Base-by-base conservation (phyloP, 1,140 invertebrate genomes). In the Thalassaphorura encarpata region DNA sequence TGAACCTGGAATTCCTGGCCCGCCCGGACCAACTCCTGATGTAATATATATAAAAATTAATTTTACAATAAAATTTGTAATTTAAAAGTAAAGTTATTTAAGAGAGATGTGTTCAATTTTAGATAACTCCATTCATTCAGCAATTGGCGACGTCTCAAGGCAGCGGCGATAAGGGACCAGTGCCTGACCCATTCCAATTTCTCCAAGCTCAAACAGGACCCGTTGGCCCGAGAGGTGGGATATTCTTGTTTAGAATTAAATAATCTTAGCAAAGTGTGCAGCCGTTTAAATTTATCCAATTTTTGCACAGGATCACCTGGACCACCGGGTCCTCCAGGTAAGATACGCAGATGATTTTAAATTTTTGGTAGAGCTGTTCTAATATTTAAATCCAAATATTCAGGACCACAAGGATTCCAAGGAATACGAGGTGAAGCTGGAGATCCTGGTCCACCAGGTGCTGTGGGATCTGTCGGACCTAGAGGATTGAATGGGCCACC, bases 321-420 rank as follows among this genome's bases (percentile, higher is more conserved):
- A 28, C 27, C 27, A 50, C 21, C 13, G 18, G 29, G 39, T 33
- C 18, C 60, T 5, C 55, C 46, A 27, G 51, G 60, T 58, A 47
- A 42, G 21, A 31, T 18, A 51, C 21, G 0, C 16, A 42, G 5
- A 16, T 26, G 26, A 8, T 27, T 27, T 39, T 1, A 15, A 49
- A 50, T 5, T 42, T 8, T 47, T 47, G 19, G n/a, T n/a, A n/a
- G n/a, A n/a, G 18, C 3, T 8, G n/a, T n/a, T n/a, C n/a, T n/a
- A n/a, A n/a, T n/a, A n/a, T n/a, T n/a, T n/a, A n/a, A n/a, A 36
- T 50, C 11, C 16, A 18, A 19, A 31, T 26, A 83, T 6, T 80
- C 84, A 71, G 87, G 86, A 21, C 86, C 87, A 46, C 85, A 87
- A 75, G 87, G 87, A 19, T 78, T 80, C 55, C 73, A 80, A 66